These are phyloP conservation scores for Dolichomitus sp. DNA, from an alignment of 2,888 invertebrate species.

Conservation along the genomic window DNA sequence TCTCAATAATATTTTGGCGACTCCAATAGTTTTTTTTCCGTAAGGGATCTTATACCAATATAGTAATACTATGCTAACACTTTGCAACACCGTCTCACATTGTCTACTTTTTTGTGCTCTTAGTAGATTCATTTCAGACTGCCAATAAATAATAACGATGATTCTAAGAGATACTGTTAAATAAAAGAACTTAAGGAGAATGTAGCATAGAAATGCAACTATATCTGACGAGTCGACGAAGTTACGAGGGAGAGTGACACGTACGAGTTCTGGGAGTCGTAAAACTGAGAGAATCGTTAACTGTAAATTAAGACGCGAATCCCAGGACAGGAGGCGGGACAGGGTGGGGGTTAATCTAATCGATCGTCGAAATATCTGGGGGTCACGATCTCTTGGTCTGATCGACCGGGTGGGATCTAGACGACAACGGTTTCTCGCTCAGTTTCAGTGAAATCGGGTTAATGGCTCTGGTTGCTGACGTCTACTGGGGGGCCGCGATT, in stretches of 20 bases:
- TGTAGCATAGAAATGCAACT: background rate
- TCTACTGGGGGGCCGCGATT: constrained; percentile 36
- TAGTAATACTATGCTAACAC: too few species aligned
- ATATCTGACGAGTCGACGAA: constrained; percentile 2
- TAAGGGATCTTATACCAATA: too few species aligned
- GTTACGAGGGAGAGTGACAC: constrained; percentile 22
- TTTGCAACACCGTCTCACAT: too few species aligned
- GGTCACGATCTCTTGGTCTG: constrained; percentile 45
- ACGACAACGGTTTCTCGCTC: constrained; percentile 30
- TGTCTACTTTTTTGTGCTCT: too few species aligned
- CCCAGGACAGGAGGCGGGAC: background rate
- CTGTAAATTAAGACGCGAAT: constrained; percentile 36
- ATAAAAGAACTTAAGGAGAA: background rate
- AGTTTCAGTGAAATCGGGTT: constrained; percentile 48
- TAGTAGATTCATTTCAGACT: too few species aligned
- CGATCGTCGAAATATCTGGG: constrained; percentile 44
- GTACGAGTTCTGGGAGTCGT: constrained; percentile 8
- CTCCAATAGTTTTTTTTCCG: too few species aligned
- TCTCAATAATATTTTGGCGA: too few species aligned
- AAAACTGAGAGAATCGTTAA: constrained; percentile 10
- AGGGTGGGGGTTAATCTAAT: background rate
- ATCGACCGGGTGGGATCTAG: constrained; percentile 17
- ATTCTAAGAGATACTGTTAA: background rate
- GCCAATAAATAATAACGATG: background rate
- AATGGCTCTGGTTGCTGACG: constrained; percentile 45